A percentile compares a stretch with the other conserved stretches of the same genome.
phyloP scores from a whole-genome alignment of 2,113 vertebrate genomes.

The Dasyornis broadbenti region DNA sequence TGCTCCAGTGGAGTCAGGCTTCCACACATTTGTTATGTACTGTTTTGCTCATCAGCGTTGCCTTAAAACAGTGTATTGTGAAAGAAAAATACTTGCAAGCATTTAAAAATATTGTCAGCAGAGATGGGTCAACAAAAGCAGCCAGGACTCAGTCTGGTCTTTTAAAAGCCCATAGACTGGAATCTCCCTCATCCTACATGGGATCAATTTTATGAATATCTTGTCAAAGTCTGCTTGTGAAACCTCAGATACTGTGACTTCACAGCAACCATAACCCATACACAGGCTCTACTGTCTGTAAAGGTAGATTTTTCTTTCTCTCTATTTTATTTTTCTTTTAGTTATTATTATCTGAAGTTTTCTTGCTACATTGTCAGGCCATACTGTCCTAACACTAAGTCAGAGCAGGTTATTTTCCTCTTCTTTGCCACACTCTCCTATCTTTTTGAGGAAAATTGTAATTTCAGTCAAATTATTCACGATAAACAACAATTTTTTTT shows the following conservation, averaged over 20 bases:
- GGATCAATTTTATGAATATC: background rate
- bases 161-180: background rate
- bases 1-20: background rate
- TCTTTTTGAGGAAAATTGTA: background rate
- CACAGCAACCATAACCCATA: rapidly evolving
- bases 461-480: background rate
- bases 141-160: background rate
- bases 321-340: background rate
- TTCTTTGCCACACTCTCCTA: background rate
- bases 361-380: background rate
- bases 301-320: background rate
- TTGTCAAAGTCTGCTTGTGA: background rate
- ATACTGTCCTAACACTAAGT: background rate
- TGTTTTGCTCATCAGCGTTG: background rate
- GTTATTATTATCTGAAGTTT: background rate
- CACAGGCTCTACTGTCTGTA: background rate
- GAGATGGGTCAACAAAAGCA: background rate
- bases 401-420: background rate
- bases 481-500: background rate
- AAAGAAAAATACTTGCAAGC: background rate
- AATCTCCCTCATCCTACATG: background rate
- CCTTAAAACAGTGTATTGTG: background rate
- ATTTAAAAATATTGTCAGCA: background rate
- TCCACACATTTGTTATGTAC: background rate
- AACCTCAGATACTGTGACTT: background rate